A percentile compares a stretch with the other conserved stretches of the same genome.
Evolutionary conservation across 2,797 vertebrate species (phyloP).

Genomic region (Thamnophis elegans): DNA sequence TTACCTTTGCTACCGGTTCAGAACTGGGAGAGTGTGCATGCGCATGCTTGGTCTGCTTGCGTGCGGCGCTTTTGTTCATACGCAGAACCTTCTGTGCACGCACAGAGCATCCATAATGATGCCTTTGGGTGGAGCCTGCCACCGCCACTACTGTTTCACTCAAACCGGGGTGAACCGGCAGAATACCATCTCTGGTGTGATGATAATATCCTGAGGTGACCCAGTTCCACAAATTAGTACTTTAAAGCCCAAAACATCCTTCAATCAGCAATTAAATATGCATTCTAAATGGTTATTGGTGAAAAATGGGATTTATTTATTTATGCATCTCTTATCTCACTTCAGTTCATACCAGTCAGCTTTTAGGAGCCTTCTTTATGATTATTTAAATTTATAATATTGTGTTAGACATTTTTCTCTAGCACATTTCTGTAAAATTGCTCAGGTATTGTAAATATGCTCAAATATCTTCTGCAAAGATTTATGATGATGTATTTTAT

Average conservation of each 20-base stretch:
- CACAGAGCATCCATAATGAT: too few relatives aligned
- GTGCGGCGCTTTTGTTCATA: too few relatives aligned
- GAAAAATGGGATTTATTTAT: background rate
- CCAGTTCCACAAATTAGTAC: background rate
- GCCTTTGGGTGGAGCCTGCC: too few relatives aligned
- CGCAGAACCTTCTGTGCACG: too few relatives aligned
- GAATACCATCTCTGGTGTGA: too few relatives aligned
- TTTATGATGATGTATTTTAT: conserved; percentile 17
- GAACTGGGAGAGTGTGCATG: too few relatives aligned
- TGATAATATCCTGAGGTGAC: background rate
- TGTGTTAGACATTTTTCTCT: conserved; percentile 3
- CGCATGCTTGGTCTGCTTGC: too few relatives aligned
- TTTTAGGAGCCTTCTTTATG: background rate
- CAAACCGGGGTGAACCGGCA: too few relatives aligned
- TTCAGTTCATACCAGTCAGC: background rate
- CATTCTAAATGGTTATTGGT: background rate
- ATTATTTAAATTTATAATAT: conserved; percentile 1
- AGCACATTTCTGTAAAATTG: conserved; percentile 15
- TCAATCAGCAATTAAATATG: background rate
- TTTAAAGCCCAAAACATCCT: background rate
- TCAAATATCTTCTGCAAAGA: background rate
- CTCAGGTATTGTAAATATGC: background rate
- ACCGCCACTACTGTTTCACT: too few relatives aligned
- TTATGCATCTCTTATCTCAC: background rate
- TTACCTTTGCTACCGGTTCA: too few relatives aligned